Percentiles rank a stretch among this genome's conserved stretches.
phyloP scores from a whole-genome alignment of 2,888 invertebrate genomes.

The Polyploca ridens region DNA sequence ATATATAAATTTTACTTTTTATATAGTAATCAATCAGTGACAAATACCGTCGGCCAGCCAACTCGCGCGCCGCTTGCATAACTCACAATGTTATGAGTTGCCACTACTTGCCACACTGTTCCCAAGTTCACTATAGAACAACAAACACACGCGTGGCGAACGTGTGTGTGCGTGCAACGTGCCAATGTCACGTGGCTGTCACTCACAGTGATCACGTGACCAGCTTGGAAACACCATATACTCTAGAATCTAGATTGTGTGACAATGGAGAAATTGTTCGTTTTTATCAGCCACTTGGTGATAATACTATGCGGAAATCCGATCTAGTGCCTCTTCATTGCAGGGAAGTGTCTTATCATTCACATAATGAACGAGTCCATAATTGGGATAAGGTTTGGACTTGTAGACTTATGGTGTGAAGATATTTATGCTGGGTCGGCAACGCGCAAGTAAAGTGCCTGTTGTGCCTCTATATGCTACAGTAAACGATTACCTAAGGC shows the following conservation, averaged over 20 bases:
- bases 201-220: conserved; percentile 3
- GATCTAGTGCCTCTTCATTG: not conserved
- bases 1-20: not conserved
- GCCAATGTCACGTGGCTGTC: conserved; percentile 3
- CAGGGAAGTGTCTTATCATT: not conserved
- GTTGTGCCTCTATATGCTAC: too few relatives aligned
- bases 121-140: conserved; percentile 6
- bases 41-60: not conserved
- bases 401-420: too few relatives aligned
- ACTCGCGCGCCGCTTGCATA: not conserved
- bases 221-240: conserved; percentile 5
- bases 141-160: not conserved
- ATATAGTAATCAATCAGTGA: not conserved
- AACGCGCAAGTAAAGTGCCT: too few relatives aligned
- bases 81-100: not conserved
- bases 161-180: not conserved
- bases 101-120: conserved; percentile 1
- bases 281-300: not conserved
- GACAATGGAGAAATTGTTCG: not conserved
- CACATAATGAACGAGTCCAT: not conserved
- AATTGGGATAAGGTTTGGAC: not conserved
- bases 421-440: too few relatives aligned
- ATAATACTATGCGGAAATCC: conserved; percentile 2
- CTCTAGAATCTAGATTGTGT: not conserved
- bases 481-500: too few relatives aligned